Conservation (phyloP, 2,888 invertebrate species). For the Chironomus tentans region DNA sequence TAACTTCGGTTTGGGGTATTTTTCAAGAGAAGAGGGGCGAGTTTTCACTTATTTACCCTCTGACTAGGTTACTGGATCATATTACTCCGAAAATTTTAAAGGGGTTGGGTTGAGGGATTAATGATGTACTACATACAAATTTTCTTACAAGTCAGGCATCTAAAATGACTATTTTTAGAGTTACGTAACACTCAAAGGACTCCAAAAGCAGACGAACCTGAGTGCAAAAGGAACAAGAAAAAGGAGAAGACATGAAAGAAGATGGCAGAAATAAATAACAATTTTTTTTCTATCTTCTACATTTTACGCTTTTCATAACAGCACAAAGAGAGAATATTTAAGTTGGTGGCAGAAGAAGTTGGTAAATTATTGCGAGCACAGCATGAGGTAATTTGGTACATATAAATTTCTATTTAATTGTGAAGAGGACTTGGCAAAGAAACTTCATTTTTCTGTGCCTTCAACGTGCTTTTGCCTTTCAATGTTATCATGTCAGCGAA, state of each 20-base stretch:
- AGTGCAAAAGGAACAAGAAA: not conserved
- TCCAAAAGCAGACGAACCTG: not conserved
- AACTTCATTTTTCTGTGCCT: not conserved
- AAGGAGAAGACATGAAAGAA: not conserved
- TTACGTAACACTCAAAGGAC: no score
- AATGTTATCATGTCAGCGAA: not conserved
- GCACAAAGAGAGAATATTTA: not conserved
- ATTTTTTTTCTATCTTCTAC: not conserved
- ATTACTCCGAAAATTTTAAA: no score
- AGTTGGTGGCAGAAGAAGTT: not conserved
- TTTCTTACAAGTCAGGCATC: no score
- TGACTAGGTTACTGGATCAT: no score
- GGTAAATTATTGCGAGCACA: constrained; percentile 6
- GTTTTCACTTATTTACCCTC: no score
- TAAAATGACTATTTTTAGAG: no score
- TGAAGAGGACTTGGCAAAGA: constrained; percentile 15
- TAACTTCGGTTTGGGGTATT: no score
- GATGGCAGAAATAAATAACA: constrained; percentile 13
- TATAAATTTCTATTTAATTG: constrained; percentile 22
- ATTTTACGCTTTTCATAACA: not conserved
- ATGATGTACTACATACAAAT: no score
- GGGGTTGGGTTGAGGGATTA: no score
- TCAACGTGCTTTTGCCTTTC: not conserved
- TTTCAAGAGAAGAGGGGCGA: no score
- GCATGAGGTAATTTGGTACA: constrained; percentile 11